phyloP scores from a whole-genome alignment of 2,888 invertebrate species.

The Apodemia hepburni region DNA sequence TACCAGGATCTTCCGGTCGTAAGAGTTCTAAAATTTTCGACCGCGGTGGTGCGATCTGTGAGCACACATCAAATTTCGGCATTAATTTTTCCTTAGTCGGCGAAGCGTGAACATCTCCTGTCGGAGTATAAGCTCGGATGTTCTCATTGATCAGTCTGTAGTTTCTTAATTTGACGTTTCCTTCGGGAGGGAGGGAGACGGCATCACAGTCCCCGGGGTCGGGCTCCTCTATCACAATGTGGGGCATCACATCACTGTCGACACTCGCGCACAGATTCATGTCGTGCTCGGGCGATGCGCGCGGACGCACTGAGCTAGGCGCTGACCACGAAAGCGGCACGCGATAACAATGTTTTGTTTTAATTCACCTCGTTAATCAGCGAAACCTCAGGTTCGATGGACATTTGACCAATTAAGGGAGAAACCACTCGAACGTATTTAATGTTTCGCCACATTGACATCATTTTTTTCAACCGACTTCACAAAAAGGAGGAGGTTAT shows the following conservation, averaged over 20 bases:
- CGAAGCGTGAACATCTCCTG: conserved; percentile 58
- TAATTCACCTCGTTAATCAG: conserved; percentile 28
- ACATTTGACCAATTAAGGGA: conserved; percentile 10
- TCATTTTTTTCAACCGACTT: no score
- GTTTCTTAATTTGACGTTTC: conserved; percentile 59
- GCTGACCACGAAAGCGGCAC: conserved; percentile 37
- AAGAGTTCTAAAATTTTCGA: conserved; percentile 63
- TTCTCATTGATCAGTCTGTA: conserved; percentile 59
- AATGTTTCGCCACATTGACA: neutral
- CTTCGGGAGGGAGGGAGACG: conserved; percentile 53
- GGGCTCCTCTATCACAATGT: conserved; percentile 58
- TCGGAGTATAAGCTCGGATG: conserved; percentile 60
- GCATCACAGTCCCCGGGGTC: conserved; percentile 48
- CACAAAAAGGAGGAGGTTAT: no score
- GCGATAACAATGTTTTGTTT: conserved; percentile 30
- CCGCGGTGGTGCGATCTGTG: conserved; percentile 57
- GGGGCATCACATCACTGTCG: conserved; percentile 36
- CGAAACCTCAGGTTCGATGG: conserved; percentile 25
- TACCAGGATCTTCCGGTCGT: conserved; percentile 60
- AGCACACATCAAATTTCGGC: conserved; percentile 55
- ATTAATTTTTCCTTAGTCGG: conserved; percentile 58
- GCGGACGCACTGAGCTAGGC: conserved; percentile 39
- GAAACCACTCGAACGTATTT: neutral
- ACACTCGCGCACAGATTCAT: conserved; percentile 42
- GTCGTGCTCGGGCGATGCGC: conserved; percentile 50